Base-by-base conservation (phyloP, 1,140 invertebrate genomes). In the Apis laboriosa region DNA sequence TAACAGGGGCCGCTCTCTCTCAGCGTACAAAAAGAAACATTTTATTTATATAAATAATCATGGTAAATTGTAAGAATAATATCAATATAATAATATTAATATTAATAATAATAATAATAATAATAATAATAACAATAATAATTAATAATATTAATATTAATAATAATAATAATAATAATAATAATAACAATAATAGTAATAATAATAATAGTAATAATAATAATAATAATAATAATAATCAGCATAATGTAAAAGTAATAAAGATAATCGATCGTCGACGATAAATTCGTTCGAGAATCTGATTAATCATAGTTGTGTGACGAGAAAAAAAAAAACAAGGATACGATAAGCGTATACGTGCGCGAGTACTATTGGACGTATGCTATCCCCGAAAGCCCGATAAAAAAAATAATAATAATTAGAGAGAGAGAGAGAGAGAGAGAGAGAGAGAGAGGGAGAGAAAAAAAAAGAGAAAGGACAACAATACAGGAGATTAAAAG, bases 11-110 rank as follows among this genome's bases (percentile, higher is more conserved):
- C 71, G 75, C 86, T 85, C 84, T 83, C 86, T 88, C 83, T 82
- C 80, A 86, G 84, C 80, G 77, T 88, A 83, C 83, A 81, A 81
- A 74, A 84, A 81, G 64, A 84, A 84, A 84, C 68, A 79, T 75
- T 77, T 79, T 83, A 86, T 81, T 77, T 71, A 74, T 66, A 81
- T 86, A 79, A 72, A 82, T 77, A 80, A 68, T 80, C 43, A 70
- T 79, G 66, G 19, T 81, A 75, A 80, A 78, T 84, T 17, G 60
- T 67, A 70, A 74, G 72, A 87, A 82, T 87, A 83, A 80, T 64
- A 84, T 43, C 80, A 68, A 73, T 64, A 77, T 78, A 56, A 83
- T 77, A 82, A 75, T 74, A 66, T 66, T 77, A 64, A 83, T 78
- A 78, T 34, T 84, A 81, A 49, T 70, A 60, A 64, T 80, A 72